Base-by-base conservation (phyloP, 2,113 vertebrate species). In the Oryzias melastigma region DNA sequence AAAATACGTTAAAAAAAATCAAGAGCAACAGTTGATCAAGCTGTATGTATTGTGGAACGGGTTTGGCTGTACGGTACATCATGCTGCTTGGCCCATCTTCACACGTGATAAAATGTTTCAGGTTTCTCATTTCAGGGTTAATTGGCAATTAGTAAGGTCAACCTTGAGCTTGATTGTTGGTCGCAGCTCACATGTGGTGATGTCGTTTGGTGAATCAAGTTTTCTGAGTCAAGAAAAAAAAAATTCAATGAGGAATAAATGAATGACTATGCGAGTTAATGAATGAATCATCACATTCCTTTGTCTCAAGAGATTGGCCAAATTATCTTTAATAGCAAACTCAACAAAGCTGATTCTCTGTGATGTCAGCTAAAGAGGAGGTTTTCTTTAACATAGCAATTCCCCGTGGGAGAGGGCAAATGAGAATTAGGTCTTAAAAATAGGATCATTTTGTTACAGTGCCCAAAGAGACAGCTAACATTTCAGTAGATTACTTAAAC, bases 401-500 rank as follows among this genome's bases (percentile, higher is more conserved):
- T 82, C 91, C 83, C 74, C 56, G 55, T 14, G 41, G 86, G 63
- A 54, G 58, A 43, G n/a, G 20, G 44, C 60, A 86, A 88, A 90
- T 85, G 77, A 80, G 76, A 72, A 24, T 65, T 70, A 77, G 81
- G 60, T 60, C 87, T 72, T 88, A 85, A 88, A 93, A 91, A 87
- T 65, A 81, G 81, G 79, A 70, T 52, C 49, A 25, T 4, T 80
- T 70, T 90, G 73, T 52, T 58, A 81, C 74, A 81, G 53, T 65
- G 78, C 83, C 89, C 12, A 47, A 49, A 84, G 91, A 92, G 76
- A 90, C 54, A 78, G 24, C 77, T 78, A 89, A 76, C 83, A 92
- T 93, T 94, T 92, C 74, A 15, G 25, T 60, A 68, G 77, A 90
- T 91, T 80, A 92, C 59, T 91, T 92, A 90, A 95, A 93, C 90